Evolutionary conservation across 2,113 vertebrate species (phyloP), one percentile per base, ranked within the genome.

Genomic region (Brachirus orientalis): DNA sequence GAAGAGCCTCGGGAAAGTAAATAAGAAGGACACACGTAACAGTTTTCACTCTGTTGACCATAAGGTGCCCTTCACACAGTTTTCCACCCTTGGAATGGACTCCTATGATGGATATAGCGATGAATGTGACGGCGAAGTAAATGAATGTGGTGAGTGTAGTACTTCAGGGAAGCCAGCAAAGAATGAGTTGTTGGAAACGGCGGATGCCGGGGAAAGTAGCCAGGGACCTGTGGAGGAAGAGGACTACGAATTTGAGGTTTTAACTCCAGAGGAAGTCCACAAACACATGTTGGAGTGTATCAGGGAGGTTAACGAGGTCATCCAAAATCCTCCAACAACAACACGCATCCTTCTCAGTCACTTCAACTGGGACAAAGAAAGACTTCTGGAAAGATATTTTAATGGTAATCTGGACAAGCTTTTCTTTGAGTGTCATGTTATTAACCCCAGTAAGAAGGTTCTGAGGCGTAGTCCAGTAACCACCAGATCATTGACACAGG

Each of bases 281-380:
- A 96, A 98, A 87, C 97, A 99, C 94, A 99, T 99, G 97, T 96
- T 98, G 92, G 97, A 98, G 93, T 99, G 97, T 79, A 99, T 99
- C 88, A 93, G 95, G 61, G 97, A 98, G 95, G 97, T 99, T 93
- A 99, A 99, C 91, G 97, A 99, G 95, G 96, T 99, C 94, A 99
- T 99, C 91, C 96, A 98, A 97, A 99, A 99, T 91, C 97, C 98
- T 87, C 97, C 96, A 52, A 99, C 98, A 78, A 99, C 98, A 86
- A 99, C 98, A 60, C 95, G 98, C 92, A 99, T 99, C 94, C 95
- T 99, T 83, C 96, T 99, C 90, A 99, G 98, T 94, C 98, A 99
- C 94, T 99, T 99, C 94, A 99, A 99, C 91, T 99, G 98, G 98
- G 98, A 99, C 91, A 98, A 99, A 90, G 98, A 99, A 91, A 99